These are phyloP conservation scores for Hemibagrus guttatus DNA, from an alignment of 2,797 vertebrate genomes.

Conservation along the genomic window DNA sequence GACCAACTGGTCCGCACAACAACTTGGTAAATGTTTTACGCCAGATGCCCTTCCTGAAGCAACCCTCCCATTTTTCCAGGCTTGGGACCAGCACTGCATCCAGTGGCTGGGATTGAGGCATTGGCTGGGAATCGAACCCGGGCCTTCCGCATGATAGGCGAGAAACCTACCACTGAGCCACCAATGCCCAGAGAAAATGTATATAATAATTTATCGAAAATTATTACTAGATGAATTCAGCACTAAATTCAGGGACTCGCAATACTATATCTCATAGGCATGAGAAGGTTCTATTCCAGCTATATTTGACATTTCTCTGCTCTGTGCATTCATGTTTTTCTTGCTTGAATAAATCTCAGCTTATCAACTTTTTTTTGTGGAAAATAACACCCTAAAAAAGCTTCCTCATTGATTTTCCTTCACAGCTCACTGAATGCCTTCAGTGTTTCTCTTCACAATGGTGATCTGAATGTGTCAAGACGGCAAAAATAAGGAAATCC, in stretches of 20 bases:
- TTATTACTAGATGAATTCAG: neutral
- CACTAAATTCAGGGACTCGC: neutral
- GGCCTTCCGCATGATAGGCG: too few relatives aligned
- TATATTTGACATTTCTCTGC: neutral
- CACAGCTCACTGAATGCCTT: neutral
- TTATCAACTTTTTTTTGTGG: neutral
- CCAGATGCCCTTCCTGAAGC: too few relatives aligned
- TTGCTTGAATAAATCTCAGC: neutral
- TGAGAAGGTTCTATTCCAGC: neutral
- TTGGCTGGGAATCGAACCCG: too few relatives aligned
- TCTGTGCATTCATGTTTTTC: neutral
- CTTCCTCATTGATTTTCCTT: slow-evolving; percentile 5
- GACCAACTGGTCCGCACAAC: too few relatives aligned
- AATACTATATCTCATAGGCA: neutral
- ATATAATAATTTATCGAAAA: too few relatives aligned
- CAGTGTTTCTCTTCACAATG: neutral
- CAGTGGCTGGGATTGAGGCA: too few relatives aligned
- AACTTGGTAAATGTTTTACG: too few relatives aligned
- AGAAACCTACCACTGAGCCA: too few relatives aligned
- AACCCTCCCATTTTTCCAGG: too few relatives aligned
- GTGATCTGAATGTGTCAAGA: slow-evolving; percentile 8
- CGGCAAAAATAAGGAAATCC: neutral
- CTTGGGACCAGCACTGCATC: too few relatives aligned
- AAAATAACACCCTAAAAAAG: neutral
- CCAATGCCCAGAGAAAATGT: too few relatives aligned